Conservation (phyloP, 2,113 vertebrate species). For the Hipposideros armiger region DNA sequence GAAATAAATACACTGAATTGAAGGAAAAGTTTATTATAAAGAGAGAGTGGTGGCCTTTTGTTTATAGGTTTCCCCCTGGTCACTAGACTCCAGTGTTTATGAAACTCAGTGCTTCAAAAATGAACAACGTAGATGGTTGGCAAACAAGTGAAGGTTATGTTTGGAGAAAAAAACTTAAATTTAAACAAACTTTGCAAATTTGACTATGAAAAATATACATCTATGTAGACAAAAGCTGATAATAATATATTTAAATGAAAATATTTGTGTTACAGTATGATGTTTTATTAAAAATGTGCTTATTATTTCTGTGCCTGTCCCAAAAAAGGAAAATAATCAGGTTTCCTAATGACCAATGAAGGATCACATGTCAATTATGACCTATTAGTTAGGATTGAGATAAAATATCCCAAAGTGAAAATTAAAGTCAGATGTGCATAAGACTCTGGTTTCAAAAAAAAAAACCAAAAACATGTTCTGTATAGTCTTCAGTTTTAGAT, state of each 20-base stretch:
- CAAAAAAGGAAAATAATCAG: background rate
- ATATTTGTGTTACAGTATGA: background rate
- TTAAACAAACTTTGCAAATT: constrained; percentile 16
- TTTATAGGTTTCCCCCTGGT: background rate
- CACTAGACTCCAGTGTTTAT: background rate
- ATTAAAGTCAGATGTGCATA: constrained; percentile 54
- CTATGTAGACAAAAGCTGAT: background rate
- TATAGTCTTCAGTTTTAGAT: background rate
- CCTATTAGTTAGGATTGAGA: background rate
- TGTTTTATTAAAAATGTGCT: constrained; percentile 30
- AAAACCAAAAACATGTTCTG: background rate
- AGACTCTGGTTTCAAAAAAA: background rate
- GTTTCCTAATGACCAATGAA: constrained; percentile 30
- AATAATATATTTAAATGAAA: constrained; percentile 36
- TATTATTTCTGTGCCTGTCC: background rate
- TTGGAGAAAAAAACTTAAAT: constrained; percentile 7
- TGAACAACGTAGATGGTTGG: background rate
- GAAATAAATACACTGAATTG: constrained; percentile 43
- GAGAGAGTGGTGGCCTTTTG: background rate
- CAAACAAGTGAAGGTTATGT: constrained; percentile 9
- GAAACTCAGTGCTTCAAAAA: background rate
- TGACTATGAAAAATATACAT: background rate
- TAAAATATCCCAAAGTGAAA: constrained; percentile 25
- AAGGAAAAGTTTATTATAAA: background rate
- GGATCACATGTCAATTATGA: background rate